A percentile compares a stretch with the other conserved stretches of the same genome.
These are phyloP conservation scores for Lerista edwardsae DNA, from an alignment of 2,797 vertebrate genomes.

Conservation along the genomic window DNA sequence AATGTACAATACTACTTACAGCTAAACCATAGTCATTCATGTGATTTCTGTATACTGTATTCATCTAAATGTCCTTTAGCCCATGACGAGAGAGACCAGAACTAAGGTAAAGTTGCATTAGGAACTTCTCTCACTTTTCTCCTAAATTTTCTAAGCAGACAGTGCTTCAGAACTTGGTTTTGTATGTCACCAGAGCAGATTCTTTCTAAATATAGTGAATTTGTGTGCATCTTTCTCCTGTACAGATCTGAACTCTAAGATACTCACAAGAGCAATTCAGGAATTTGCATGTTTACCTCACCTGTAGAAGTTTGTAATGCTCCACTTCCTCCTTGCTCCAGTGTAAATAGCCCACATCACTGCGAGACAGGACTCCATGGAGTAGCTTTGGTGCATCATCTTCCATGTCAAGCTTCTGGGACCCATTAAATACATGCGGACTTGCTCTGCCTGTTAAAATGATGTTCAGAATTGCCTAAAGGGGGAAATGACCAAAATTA, in stretches of 20 bases:
- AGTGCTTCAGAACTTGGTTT: too few species aligned
- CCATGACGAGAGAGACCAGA: too few species aligned
- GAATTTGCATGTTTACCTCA: constrained; percentile 40
- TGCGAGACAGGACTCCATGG: constrained; percentile 76
- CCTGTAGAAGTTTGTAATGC: constrained; percentile 69
- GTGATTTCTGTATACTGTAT: too few species aligned
- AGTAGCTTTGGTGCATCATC: constrained; percentile 64
- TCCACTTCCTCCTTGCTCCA: constrained; percentile 75
- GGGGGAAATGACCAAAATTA: not conserved
- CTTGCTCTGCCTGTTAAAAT: constrained; percentile 83
- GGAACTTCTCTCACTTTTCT: too few species aligned
- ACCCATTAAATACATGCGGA: constrained; percentile 81
- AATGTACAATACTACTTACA: too few species aligned
- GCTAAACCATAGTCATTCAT: too few species aligned
- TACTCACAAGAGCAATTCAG: not conserved
- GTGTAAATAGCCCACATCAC: constrained; percentile 82
- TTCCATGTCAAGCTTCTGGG: constrained; percentile 51
- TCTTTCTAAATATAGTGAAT: too few species aligned
- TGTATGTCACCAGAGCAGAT: too few species aligned
- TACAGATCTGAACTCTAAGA: not conserved
- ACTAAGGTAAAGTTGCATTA: too few species aligned
- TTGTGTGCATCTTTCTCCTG: not conserved
- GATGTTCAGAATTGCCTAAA: constrained; percentile 85
- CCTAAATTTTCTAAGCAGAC: too few species aligned
- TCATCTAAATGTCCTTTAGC: too few species aligned